A percentile compares a stretch with the other conserved stretches of the same genome.
These are phyloP conservation scores for Halcyon senegalensis DNA, from an alignment of 2,113 vertebrate genomes.

Conservation along the genomic window DNA sequence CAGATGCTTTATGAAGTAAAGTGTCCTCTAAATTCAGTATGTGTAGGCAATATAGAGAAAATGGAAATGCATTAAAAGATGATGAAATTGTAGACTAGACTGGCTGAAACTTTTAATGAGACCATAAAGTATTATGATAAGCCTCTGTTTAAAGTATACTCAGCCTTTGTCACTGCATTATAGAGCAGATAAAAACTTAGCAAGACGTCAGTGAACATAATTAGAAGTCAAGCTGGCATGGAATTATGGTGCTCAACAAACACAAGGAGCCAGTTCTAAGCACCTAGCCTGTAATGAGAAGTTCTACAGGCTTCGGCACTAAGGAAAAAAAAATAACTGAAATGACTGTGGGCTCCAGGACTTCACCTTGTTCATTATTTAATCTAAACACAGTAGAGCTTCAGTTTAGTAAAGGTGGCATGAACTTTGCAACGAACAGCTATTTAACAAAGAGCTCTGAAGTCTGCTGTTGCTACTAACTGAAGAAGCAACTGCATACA, in stretches of 20 bases:
- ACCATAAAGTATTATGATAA: conserved; percentile 66
- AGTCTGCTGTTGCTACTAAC: not conserved
- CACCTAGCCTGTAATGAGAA: not conserved
- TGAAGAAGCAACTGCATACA: not conserved
- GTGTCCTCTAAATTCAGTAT: conserved; percentile 51
- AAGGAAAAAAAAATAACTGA: not conserved
- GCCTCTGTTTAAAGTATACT: conserved; percentile 43
- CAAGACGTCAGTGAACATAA: not conserved
- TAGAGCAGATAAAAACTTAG: conserved; percentile 26
- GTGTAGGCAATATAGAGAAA: conserved; percentile 40
- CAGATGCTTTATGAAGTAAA: conserved; percentile 49
- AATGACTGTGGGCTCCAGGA: not conserved
- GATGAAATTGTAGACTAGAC: conserved; percentile 57
- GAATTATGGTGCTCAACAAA: not conserved
- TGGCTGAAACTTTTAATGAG: conserved; percentile 62
- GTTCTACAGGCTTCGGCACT: not conserved
- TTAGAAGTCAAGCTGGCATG: conserved; percentile 20
- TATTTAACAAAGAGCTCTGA: not conserved
- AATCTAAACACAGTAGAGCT: not conserved
- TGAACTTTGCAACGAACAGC: not conserved
- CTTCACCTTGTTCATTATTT: not conserved
- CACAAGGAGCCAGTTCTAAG: not conserved
- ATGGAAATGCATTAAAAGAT: conserved; percentile 49
- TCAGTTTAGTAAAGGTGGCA: not conserved
- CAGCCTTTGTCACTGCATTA: not conserved